A percentile compares a stretch with the other conserved stretches of the same genome.
phyloP scores from a whole-genome alignment of 2,888 invertebrate species.

The Leptinotarsa haldemani region DNA sequence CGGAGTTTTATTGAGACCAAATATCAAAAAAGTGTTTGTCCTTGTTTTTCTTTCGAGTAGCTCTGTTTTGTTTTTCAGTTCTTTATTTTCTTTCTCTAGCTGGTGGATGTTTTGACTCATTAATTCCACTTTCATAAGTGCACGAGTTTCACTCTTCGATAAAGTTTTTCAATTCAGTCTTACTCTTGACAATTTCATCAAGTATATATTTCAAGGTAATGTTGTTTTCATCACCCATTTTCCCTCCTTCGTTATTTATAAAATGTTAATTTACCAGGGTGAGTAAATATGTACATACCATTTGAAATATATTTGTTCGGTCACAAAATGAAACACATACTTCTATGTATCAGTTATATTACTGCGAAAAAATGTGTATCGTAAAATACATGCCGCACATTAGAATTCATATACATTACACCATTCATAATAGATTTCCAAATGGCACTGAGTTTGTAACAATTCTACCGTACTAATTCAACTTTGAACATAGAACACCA shows the following conservation, averaged over 20 bases:
- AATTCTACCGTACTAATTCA: background rate
- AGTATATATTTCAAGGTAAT: background rate
- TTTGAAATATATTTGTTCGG: too few species aligned
- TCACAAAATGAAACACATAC: too few species aligned
- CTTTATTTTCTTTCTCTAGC: background rate
- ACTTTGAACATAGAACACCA: too few species aligned
- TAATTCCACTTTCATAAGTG: background rate
- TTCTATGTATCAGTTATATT: too few species aligned
- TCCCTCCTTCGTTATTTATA: background rate
- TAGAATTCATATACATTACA: too few species aligned
- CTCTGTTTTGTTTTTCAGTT: background rate
- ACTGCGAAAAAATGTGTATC: too few species aligned
- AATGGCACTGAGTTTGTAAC: slow-evolving; percentile 6
- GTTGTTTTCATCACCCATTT: slow-evolving; percentile 5
- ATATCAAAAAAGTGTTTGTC: background rate
- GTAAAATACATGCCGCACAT: too few species aligned
- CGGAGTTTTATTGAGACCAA: slow-evolving; percentile 2
- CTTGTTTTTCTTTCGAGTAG: background rate
- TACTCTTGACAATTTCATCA: background rate
- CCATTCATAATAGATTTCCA: slow-evolving; percentile 15
- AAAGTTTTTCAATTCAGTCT: background rate
- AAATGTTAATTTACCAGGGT: slow-evolving; percentile 12
- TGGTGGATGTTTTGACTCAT: background rate
- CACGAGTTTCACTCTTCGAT: background rate
- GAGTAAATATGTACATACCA: slow-evolving; percentile 17